Base-by-base conservation (phyloP, 2,797 vertebrate species). In the Poecilia velifera region DNA sequence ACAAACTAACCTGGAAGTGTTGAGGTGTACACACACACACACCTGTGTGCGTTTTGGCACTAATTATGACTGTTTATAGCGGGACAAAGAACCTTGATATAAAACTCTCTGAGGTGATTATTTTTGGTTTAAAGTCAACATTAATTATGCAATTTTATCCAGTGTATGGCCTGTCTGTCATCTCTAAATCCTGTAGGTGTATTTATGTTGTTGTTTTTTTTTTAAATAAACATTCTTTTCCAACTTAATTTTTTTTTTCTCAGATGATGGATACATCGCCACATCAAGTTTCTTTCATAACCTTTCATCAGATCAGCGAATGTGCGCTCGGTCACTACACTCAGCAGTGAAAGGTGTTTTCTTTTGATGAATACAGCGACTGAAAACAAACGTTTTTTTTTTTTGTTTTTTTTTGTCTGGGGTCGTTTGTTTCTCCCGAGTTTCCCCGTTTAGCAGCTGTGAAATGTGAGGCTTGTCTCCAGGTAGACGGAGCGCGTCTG, bases 171-270 rank as follows among this genome's bases (percentile, higher is more conserved):
- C 51, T 86, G 79, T 79, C 72, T 79, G 77, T 87, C 73, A 64
- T 85, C 31, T 86, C 51, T 82, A 81, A 84, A 84, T 81, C 80
- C 76, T 88, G 81, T 88, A 83, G 81, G 83, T 83, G 83, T 91
- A 90, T 94, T 90, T 94, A 86, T 91, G 87, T 39, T 36, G 90
- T 89, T 86, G 88, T 79, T 88, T 89, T 79, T 88, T 89, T 93
- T 89, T 78, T 89, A 92, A n/a, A 93, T 94, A 94, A 95, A 94
- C 76, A 73, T 90, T 85, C 28, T 82, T 93, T 92, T 93, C 93
- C 88, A 92, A 87, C 76, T 84, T 71, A 57, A 80, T 53, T 25
- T 53, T 25, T 73, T 25, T 41, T 22, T 39, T 8, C 1, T 72
- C 45, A 49, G 34, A 47, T 34, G 28, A 45, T 57, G 31, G 8